Evolutionary conservation across 2,797 vertebrate species (phyloP), one percentile per base, ranked within the genome.

Genomic region (Pterois miles): DNA sequence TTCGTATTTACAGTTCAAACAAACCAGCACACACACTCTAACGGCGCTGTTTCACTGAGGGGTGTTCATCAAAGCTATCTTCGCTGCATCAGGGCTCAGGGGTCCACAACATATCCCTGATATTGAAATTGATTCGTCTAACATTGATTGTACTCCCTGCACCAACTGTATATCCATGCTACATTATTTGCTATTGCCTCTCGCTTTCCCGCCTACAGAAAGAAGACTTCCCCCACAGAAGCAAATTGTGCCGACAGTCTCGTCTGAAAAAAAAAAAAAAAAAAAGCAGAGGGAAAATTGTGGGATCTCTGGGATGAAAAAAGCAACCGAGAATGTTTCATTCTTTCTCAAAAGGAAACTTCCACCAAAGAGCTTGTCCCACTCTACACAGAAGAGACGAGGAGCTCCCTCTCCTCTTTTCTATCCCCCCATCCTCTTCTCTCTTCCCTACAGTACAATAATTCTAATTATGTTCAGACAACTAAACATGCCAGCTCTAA

Each of bases 391-490:
- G 86, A 89, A 85, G 84, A 90, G 78, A 85, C 40, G 75, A 78
- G 29, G 63, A 86, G 72, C 59, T 62, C 72, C 56, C 68, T 73
- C 62, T 50, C 70, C 53, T 68, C 68, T 68, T 60, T 64, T 58
- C 43, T 68, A 58, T 60, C 46, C 71, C 58, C 65, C 48, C 60
- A 60, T 78, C 83, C 60, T 85, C 82, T 80, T 69, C 79, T 90
- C 80, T 70, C 76, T 68, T 75, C 84, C 85, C 85, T 89, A 91
- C 83, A 92, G 87, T 91, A 91, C 86, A 93, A 94, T 94, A 90
- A 93, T 90, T 94, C 88, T 93, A 93, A 94, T 95, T 94, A 93
- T 91, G 88, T 90, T 92, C 92, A 91, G 90, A 93, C 92, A 94
- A 92, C 92, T 93, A 93, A 94, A 94, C 93, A 94, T 91, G 90